phyloP scores from a whole-genome alignment of 2,113 vertebrate genomes.

The Thunnus maccoyii region DNA sequence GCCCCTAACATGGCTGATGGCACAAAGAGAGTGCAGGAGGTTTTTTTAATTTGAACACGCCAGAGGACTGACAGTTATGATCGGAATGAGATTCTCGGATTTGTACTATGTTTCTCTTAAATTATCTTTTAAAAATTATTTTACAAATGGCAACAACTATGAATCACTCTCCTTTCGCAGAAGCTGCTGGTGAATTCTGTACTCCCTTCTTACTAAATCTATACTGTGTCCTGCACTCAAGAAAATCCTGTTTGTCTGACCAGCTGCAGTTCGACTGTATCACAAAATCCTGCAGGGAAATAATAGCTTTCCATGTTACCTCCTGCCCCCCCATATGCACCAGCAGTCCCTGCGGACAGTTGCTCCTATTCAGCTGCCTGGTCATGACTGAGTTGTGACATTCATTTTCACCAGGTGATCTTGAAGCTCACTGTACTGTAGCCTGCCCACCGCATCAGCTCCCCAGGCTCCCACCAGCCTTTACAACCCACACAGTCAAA shows the following conservation, averaged over 20 bases:
- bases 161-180: slow-evolving; percentile 2
- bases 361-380: slow-evolving; percentile 27
- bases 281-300: slow-evolving; percentile 42
- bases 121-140: not conserved
- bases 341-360: slow-evolving; percentile 19
- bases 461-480: slow-evolving; percentile 13
- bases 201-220: not conserved
- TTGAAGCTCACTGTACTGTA: slow-evolving; percentile 2
- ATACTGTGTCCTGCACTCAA: slow-evolving; percentile 11
- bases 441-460: slow-evolving; percentile 2
- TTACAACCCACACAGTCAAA: slow-evolving; percentile 28
- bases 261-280: slow-evolving; percentile 13
- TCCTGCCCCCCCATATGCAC: slow-evolving; percentile 18
- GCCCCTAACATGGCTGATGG: slow-evolving; percentile 22
- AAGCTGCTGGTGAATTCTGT: slow-evolving; percentile 5
- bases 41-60: not conserved
- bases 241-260: slow-evolving; percentile 26
- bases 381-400: slow-evolving; percentile 61
- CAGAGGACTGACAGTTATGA: not conserved
- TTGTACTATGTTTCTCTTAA: not conserved
- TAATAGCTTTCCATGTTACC: slow-evolving; percentile 38
- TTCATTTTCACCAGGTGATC: slow-evolving; percentile 65
- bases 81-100: not conserved
- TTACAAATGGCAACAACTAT: not conserved
- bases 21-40: not conserved